These are phyloP conservation scores for Perognathus longimembris DNA, from an alignment of 2,113 vertebrate species.

Conservation along the genomic window DNA sequence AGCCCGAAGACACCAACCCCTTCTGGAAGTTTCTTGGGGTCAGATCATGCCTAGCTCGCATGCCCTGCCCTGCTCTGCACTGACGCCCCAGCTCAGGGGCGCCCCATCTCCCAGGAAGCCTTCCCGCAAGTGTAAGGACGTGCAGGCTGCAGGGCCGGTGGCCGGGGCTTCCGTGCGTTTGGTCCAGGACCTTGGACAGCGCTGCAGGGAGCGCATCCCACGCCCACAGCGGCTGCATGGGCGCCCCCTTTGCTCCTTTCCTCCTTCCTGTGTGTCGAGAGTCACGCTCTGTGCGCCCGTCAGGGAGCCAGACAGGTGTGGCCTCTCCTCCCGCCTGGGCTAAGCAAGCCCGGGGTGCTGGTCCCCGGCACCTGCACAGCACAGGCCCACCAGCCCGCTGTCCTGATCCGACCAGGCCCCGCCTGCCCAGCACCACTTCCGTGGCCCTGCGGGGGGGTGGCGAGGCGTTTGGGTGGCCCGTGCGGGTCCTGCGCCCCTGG, in stretches of 20 bases:
- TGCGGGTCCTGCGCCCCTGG: no score
- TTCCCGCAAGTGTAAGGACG: not conserved
- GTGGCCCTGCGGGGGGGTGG: no score
- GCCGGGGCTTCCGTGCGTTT: rapidly evolving
- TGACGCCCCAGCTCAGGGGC: not conserved
- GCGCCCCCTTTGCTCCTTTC: rapidly evolving
- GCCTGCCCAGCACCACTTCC: rapidly evolving
- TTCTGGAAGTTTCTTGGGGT: not conserved
- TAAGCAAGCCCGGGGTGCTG: not conserved
- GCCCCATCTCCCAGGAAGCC: not conserved
- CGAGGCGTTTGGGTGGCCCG: no score
- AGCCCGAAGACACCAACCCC: not conserved
- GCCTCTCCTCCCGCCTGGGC: no score
- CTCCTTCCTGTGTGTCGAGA: not conserved
- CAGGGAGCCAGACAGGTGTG: no score
- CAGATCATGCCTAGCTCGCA: no score
- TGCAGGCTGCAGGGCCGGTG: rapidly evolving
- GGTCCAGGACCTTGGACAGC: not conserved
- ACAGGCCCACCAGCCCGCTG: not conserved
- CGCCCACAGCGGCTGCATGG: rapidly evolving
- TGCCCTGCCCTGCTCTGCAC: not conserved
- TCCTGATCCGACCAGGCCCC: not conserved
- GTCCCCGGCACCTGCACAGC: no score
- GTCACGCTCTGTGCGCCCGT: rapidly evolving
- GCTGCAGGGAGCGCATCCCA: no score